Percentiles rank a stretch among this genome's conserved stretches.
Evolutionary conservation across 2,113 vertebrate species (phyloP).

Genomic region (Piaya cayana): DNA sequence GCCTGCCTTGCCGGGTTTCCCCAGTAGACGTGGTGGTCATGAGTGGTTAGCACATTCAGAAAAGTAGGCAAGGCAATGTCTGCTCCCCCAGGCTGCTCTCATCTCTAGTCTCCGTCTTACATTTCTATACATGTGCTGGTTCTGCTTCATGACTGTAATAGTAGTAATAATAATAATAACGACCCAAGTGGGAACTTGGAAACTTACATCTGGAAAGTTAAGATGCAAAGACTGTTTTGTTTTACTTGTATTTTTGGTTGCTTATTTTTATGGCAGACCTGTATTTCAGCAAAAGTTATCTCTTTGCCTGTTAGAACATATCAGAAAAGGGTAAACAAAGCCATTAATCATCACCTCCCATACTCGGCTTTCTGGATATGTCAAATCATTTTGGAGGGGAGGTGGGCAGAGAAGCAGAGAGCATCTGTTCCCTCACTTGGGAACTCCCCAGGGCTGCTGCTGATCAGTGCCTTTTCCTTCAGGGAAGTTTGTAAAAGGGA

Average conservation of each 20-base stretch:
- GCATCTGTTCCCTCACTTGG: not conserved
- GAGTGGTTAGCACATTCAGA: not conserved
- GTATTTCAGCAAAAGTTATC: constrained; percentile 5
- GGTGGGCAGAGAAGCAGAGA: not conserved
- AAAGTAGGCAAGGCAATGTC: not conserved
- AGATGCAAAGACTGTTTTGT: not conserved
- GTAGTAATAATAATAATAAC: constrained; percentile 37
- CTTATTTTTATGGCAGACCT: constrained; percentile 27
- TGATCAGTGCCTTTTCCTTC: not conserved
- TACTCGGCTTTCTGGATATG: not conserved
- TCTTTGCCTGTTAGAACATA: not conserved
- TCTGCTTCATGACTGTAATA: constrained; percentile 6
- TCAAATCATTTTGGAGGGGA: not conserved
- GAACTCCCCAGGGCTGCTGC: not conserved
- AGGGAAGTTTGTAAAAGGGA: not conserved
- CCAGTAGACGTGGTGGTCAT: fast-evolving
- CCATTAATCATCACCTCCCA: not conserved
- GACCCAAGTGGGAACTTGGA: constrained; percentile 18
- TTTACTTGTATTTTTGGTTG: constrained; percentile 19
- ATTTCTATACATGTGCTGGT: not conserved
- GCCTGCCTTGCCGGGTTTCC: not conserved
- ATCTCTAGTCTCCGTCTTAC: not conserved
- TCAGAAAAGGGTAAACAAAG: not conserved
- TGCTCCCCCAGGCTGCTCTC: not conserved
- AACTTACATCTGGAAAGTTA: constrained; percentile 56